Evolutionary conservation across 1,140 invertebrate species (phyloP), one percentile per base, ranked within the genome.

Genomic region (Drosophila teissieri): DNA sequence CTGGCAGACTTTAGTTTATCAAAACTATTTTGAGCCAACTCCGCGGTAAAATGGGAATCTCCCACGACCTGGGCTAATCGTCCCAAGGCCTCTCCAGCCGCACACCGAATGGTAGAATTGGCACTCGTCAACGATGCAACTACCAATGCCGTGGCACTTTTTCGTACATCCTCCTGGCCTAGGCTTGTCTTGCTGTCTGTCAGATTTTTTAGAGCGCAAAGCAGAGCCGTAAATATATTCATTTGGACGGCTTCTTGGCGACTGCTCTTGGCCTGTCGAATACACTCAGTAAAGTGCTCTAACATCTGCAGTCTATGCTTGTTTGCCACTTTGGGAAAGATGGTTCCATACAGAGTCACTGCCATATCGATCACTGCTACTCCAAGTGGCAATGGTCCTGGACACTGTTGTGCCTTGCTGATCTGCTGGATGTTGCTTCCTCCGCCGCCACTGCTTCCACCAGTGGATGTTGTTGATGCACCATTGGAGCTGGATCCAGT

Each of bases 291-390:
- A 89, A 99, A 99, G 91, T 99, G 98, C 63, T 98, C 97, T 37
- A 99, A 93, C 96, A 99, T 98, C 93, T 99, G 98, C 40, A 98
- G 93, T 68, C 98, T 94, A 93, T 99, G 98, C 89, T 99, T 99
- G 85, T 98, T 97, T 3, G 97, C 96, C 6, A 99, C 97, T 55
- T 96, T 95, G 2, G 98, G 96, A 91, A 99, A 99, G 45, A 99
- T 96, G 80, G 96, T 95, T 17, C 98, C 98, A 93, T 99, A 99
- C 2, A 99, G 93, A 4, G 95, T 94, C 0, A 99, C 97, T 2
- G 98, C 97, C 73, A 97, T 95, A 93, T 99, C 98, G 58, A 99
- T 98, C 6, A 99, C 98, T 19, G 98, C 97, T 10, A 99, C 98
- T n/a, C 98, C 98, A 4, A 99, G 93, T 0, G 98, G 98, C 54